A percentile compares a stretch with the other conserved stretches of the same genome.
Conservation (phyloP, 2,888 invertebrate genomes). For the Papilio protenor region DNA sequence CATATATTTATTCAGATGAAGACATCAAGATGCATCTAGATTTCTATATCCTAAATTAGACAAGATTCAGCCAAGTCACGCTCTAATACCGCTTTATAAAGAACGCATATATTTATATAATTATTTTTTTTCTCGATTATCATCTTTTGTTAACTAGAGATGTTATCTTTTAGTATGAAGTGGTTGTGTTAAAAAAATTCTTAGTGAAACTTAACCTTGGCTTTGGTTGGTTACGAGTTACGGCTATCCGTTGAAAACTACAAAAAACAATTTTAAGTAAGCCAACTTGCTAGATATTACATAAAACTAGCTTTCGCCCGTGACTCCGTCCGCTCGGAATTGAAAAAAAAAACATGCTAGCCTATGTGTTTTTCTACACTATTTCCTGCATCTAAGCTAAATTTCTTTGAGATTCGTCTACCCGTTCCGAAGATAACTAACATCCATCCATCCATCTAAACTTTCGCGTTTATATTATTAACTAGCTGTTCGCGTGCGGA, state of each 20-base stretch:
- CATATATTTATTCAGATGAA: not conserved
- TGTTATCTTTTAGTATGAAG: slow-evolving; percentile 5
- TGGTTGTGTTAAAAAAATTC: slow-evolving; percentile 6
- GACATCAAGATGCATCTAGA: slow-evolving; percentile 15
- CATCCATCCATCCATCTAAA: too few relatives aligned
- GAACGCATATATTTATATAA: not conserved
- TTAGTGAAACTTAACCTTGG: slow-evolving; percentile 5
- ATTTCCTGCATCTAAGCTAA: too few relatives aligned
- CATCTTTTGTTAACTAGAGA: slow-evolving; percentile 9
- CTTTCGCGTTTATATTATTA: too few relatives aligned
- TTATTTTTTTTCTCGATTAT: not conserved
- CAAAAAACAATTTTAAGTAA: not conserved
- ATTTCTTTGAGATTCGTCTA: too few relatives aligned
- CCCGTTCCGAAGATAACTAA: too few relatives aligned
- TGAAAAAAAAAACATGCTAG: too few relatives aligned
- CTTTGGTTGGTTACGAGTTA: not conserved
- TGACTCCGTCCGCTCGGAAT: too few relatives aligned
- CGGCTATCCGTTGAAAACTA: not conserved
- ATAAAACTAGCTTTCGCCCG: too few relatives aligned
- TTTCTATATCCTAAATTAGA: slow-evolving; percentile 15
- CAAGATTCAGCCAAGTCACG: slow-evolving; percentile 3
- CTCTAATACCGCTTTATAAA: slow-evolving; percentile 19
- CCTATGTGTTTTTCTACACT: too few relatives aligned
- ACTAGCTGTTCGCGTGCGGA: too few relatives aligned
- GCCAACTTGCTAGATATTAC: not conserved